A percentile compares a stretch with the other conserved stretches of the same genome.
phyloP scores from a whole-genome alignment of 2,888 invertebrate genomes.

The Rosalia funebris region DNA sequence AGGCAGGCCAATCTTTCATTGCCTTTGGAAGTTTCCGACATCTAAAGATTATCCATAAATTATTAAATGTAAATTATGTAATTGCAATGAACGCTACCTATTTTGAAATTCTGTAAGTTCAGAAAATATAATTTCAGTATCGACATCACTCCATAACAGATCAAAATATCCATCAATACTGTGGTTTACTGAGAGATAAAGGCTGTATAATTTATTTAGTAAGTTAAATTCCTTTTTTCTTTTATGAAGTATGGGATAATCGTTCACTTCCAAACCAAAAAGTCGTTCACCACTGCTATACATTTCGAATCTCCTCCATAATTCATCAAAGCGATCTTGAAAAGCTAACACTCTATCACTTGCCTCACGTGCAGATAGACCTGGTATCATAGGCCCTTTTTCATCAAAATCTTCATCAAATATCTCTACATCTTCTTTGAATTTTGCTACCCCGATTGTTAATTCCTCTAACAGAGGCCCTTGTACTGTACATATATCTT shows the following conservation, averaged over 20 bases:
- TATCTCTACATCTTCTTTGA: constrained; percentile 72
- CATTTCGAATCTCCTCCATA: constrained; percentile 84
- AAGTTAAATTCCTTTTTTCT: constrained; percentile 87
- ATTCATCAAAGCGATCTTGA: constrained; percentile 83
- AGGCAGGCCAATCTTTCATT: constrained; percentile 91
- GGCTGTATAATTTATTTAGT: constrained; percentile 81
- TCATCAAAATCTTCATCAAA: constrained; percentile 78
- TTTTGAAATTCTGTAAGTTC: constrained; percentile 86
- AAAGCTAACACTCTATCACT: constrained; percentile 82
- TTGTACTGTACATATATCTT: constrained; percentile 78
- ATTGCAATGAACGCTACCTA: constrained; percentile 66
- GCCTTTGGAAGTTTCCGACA: constrained; percentile 85
- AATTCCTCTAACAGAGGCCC: constrained; percentile 79
- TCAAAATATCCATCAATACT: constrained; percentile 89
- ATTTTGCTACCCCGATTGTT: constrained; percentile 74
- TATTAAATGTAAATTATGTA: neutral
- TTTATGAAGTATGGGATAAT: constrained; percentile 82
- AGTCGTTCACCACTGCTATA: constrained; percentile 81
- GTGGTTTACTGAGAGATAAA: constrained; percentile 85
- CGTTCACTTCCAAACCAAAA: constrained; percentile 84
- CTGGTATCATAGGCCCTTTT: constrained; percentile 88
- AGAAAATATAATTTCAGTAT: constrained; percentile 82
- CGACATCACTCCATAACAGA: constrained; percentile 84
- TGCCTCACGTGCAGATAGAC: constrained; percentile 85
- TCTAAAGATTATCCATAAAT: constrained; percentile 60